phyloP scores from a whole-genome alignment of 2,888 invertebrate species.

The Lithophane semibrunnea region DNA sequence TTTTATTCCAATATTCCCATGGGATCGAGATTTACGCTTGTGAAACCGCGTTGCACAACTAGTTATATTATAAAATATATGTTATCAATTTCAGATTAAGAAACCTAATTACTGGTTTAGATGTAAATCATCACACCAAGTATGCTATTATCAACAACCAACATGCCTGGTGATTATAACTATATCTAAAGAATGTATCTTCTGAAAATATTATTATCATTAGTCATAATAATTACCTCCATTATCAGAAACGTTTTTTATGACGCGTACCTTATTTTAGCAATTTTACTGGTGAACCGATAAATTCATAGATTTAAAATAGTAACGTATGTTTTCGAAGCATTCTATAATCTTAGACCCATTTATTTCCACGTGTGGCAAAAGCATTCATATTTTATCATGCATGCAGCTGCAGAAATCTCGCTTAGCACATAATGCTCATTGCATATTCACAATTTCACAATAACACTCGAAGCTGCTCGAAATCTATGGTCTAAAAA shows the following conservation, averaged over 20 bases:
- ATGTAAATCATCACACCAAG: not conserved
- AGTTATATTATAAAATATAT: too few relatives aligned
- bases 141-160: not conserved
- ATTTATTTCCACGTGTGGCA: not conserved
- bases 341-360: not conserved
- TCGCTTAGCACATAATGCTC: too few relatives aligned
- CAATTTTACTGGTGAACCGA: not conserved
- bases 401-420: too few relatives aligned
- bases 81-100: not conserved
- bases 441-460: too few relatives aligned
- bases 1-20: too few relatives aligned
- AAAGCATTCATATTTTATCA: not conserved
- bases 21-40: too few relatives aligned
- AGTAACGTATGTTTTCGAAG: not conserved
- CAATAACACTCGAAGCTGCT: too few relatives aligned
- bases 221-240: not conserved
- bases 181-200: constrained; percentile 3
- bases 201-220: constrained; percentile 5
- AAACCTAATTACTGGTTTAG: too few relatives aligned
- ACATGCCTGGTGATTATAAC: not conserved
- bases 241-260: not conserved
- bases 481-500: too few relatives aligned
- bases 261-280: not conserved
- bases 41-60: too few relatives aligned
- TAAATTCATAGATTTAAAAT: not conserved